Conservation (phyloP, 2,888 invertebrate genomes). For the Metalampra italica region DNA sequence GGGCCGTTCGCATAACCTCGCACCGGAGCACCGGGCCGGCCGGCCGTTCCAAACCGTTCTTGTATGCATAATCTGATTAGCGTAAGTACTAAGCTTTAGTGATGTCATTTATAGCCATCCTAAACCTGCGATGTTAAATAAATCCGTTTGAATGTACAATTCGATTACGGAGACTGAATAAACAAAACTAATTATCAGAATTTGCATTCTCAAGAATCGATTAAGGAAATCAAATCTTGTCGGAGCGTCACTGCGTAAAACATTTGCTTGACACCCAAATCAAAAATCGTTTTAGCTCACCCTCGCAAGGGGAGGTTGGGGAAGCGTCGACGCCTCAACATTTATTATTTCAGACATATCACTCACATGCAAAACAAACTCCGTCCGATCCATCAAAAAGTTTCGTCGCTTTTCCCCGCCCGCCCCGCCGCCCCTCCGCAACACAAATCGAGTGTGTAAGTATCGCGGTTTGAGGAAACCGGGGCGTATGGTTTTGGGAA, state of each 20-base stretch:
- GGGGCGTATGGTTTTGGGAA: conserved; percentile 22
- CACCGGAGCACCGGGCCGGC: conserved; percentile 37
- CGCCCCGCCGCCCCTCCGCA: conserved; percentile 33
- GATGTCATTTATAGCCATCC: conserved; percentile 49
- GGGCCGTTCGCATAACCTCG: conserved; percentile 67
- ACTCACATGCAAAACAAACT: conserved; percentile 79
- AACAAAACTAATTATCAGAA: conserved; percentile 30
- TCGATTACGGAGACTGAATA: conserved; percentile 21
- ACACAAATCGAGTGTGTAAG: conserved; percentile 77
- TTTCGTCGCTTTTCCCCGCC: conserved; percentile 53
- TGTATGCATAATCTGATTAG: conserved; percentile 78
- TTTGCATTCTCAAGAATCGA: conserved; percentile 69
- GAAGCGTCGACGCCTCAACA: conserved; percentile 77
- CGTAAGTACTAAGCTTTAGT: conserved; percentile 70
- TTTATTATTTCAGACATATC: conserved; percentile 80
- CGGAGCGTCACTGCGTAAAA: conserved; percentile 73
- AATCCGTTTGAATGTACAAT: conserved; percentile 39
- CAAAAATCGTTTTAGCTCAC: conserved; percentile 78
- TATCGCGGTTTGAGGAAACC: conserved; percentile 56
- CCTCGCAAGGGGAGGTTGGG: conserved; percentile 55
- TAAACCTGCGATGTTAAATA: conserved; percentile 36
- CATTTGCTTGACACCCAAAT: conserved; percentile 79
- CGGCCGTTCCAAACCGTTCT: conserved; percentile 56
- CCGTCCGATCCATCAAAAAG: conserved; percentile 78
- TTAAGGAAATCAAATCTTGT: conserved; percentile 76